A percentile compares a stretch with the other conserved stretches of the same genome.
phyloP scores from a whole-genome alignment of 23 tunicate genomes.

The Diplosoma virens region DNA sequence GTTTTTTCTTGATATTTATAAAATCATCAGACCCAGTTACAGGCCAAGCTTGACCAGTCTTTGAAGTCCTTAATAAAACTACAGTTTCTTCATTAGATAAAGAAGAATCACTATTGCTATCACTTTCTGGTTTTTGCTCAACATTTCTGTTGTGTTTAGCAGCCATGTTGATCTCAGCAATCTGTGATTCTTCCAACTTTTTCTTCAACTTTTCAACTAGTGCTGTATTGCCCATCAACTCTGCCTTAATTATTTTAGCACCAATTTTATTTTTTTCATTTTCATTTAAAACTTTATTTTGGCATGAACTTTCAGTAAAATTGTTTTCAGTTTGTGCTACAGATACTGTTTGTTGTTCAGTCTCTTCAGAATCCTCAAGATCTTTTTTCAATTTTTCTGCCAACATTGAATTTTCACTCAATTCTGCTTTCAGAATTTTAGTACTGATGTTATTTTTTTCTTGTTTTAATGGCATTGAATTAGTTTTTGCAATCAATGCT shows the following conservation, averaged over 20 bases:
- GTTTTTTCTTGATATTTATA: background rate
- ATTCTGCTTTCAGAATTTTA: no score
- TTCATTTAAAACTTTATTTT: slow-evolving; percentile 56
- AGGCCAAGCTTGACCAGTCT: slow-evolving; percentile 87
- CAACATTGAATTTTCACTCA: no score
- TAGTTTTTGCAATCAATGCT: no score
- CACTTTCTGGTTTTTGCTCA: background rate
- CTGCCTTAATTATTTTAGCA: slow-evolving; percentile 85
- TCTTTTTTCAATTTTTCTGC: no score
- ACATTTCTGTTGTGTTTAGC: background rate
- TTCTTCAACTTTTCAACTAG: slow-evolving; percentile 54
- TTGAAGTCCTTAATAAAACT: slow-evolving; percentile 62
- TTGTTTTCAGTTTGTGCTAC: background rate
- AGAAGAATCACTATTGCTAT: background rate
- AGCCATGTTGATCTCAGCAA: slow-evolving; percentile 15
- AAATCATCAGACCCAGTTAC: slow-evolving; percentile 32
- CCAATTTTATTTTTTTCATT: slow-evolving; percentile 79
- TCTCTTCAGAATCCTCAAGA: no score
- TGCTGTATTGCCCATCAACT: slow-evolving; percentile 62
- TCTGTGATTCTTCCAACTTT: slow-evolving; percentile 55
- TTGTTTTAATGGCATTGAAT: no score
- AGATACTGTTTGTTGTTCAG: background rate
- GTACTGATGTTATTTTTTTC: no score
- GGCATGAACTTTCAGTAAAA: no score
- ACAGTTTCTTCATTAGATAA: slow-evolving; percentile 54